These are phyloP conservation scores for Macrotus californicus DNA, from an alignment of 2,113 vertebrate genomes.

Conservation along the genomic window DNA sequence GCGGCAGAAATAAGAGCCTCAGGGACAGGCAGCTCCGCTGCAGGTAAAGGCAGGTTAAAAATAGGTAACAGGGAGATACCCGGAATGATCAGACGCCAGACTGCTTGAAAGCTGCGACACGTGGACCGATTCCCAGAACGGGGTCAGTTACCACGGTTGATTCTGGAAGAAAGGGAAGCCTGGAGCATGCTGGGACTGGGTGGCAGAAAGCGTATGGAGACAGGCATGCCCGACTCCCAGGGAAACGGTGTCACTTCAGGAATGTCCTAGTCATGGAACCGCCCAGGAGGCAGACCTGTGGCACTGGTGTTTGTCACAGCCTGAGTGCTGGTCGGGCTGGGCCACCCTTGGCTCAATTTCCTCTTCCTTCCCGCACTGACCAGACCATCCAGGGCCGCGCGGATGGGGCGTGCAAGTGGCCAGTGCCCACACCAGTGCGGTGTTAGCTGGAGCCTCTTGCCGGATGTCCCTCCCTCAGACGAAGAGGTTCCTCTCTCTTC, in stretches of 20 bases:
- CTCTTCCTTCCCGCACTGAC: neutral
- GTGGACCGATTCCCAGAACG: neutral
- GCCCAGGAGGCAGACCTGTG: no score
- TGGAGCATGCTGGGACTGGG: no score
- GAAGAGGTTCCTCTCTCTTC: neutral
- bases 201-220: no score
- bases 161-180: neutral
- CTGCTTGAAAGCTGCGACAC: neutral
- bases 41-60: neutral
- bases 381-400: no score
- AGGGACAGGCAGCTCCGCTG: rapidly evolving
- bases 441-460: neutral
- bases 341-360: no score
- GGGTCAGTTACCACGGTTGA: neutral
- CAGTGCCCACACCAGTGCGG: neutral
- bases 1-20: rapidly evolving
- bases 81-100: neutral
- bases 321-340: no score
- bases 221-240: no score
- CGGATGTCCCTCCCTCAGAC: no score
- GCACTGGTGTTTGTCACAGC: neutral
- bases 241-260: no score
- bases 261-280: no score
- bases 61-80: neutral
- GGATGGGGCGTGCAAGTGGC: neutral